Percentiles rank a stretch among this genome's conserved stretches.
Evolutionary conservation across 2,113 vertebrate genomes (phyloP).

Genomic region (Eulacestoma nigropectus): DNA sequence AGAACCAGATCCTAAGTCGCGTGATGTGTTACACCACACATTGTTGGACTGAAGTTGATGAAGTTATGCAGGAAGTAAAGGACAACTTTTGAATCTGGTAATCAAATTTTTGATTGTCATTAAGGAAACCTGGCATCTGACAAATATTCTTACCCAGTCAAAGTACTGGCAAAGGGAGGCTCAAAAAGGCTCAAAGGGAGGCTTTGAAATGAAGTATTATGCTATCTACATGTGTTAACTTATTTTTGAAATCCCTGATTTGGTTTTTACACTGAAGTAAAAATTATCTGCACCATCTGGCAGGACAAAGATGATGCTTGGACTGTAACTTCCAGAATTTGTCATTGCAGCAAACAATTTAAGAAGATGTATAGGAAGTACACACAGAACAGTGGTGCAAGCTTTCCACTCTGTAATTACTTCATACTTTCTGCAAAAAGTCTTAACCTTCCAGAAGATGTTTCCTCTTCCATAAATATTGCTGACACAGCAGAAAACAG

Average conservation of each 20-base stretch:
- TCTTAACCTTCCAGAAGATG: constrained; percentile 8
- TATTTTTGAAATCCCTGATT: not conserved
- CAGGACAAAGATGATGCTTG: not conserved
- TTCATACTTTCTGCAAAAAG: not conserved
- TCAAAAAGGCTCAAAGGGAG: not conserved
- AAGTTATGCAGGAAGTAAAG: not conserved
- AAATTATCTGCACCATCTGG: not conserved
- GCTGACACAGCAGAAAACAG: constrained; percentile 52
- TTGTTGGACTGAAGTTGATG: not conserved
- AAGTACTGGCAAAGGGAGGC: not conserved
- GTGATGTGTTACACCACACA: not conserved
- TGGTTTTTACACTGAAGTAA: not conserved
- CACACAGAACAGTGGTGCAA: not conserved
- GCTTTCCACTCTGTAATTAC: not conserved
- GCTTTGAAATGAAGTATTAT: not conserved
- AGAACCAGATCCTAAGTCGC: not conserved
- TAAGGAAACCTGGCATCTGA: not conserved
- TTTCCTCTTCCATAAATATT: constrained; percentile 36
- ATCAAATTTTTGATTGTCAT: not conserved
- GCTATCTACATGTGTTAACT: not conserved
- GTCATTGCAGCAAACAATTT: not conserved
- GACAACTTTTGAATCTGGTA: not conserved
- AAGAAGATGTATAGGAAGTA: not conserved
- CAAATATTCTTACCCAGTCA: not conserved
- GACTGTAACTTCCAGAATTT: not conserved